Evolutionary conservation across 1,140 invertebrate genomes (phyloP).

Genomic region (Heliconius eleuchia): DNA sequence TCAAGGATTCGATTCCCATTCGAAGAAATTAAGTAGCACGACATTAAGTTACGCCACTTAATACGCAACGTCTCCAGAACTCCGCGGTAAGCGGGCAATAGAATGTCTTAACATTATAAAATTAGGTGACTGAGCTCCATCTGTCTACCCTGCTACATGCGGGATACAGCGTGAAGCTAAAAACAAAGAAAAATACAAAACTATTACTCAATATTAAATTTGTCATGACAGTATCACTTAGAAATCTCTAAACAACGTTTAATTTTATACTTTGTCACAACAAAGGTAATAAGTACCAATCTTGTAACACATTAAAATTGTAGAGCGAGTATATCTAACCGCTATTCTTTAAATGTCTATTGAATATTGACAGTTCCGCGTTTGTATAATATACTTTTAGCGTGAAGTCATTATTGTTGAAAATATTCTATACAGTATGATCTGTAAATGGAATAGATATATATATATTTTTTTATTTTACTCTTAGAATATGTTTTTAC

Average conservation of each 20-base stretch:
- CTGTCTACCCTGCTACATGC: neutral
- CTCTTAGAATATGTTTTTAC: neutral
- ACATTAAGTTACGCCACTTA: no score
- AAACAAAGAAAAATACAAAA: neutral
- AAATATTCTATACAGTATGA: slow-evolving; percentile 58
- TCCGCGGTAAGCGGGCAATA: no score
- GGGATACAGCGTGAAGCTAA: neutral
- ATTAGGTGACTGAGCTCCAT: neutral
- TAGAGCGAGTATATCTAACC: neutral
- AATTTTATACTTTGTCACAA: neutral
- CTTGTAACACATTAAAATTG: neutral
- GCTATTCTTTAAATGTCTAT: slow-evolving; percentile 17
- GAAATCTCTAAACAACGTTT: neutral
- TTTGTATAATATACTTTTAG: slow-evolving; percentile 58
- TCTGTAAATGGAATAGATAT: slow-evolving; percentile 4
- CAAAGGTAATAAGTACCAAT: neutral
- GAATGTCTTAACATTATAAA: no score
- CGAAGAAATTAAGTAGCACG: no score
- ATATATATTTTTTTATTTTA: neutral
- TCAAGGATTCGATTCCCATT: no score
- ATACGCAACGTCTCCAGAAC: no score
- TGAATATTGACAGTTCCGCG: slow-evolving; percentile 33
- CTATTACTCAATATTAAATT: neutral
- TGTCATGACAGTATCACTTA: neutral
- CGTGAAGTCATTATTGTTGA: slow-evolving; percentile 62